Evolutionary conservation across 2,797 vertebrate species (phyloP).

Genomic region (Sebastes nivosus): DNA sequence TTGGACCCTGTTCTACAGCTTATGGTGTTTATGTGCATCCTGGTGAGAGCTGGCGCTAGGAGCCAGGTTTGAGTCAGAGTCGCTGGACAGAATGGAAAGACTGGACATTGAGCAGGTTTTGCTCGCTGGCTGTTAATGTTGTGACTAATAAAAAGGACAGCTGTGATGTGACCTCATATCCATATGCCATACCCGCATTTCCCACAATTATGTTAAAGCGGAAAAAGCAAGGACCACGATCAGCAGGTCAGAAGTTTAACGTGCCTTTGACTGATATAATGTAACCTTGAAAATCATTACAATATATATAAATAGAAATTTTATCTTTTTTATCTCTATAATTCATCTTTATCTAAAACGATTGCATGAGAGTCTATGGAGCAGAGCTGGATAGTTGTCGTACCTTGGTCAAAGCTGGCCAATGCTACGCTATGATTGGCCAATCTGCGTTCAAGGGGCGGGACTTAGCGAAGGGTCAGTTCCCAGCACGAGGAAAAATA

Average conservation of each 20-base stretch:
- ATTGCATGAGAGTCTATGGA: no score
- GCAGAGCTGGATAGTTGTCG: no score
- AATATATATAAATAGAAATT: no score
- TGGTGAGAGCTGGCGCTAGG: slow-evolving; percentile 40
- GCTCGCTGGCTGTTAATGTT: slow-evolving; percentile 29
- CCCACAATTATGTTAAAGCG: neutral
- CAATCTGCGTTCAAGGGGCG: no score
- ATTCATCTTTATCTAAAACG: neutral
- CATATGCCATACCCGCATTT: slow-evolving; percentile 41
- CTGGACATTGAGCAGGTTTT: slow-evolving; percentile 36
- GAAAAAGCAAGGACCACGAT: slow-evolving; percentile 6
- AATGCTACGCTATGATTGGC: no score
- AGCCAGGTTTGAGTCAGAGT: slow-evolving; percentile 66
- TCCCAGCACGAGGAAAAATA: neutral
- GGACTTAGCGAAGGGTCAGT: no score
- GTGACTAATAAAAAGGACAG: slow-evolving; percentile 64
- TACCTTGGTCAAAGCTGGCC: no score
- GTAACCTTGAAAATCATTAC: neutral
- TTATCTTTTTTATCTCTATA: neutral
- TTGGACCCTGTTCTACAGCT: slow-evolving; percentile 57
- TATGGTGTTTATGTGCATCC: slow-evolving; percentile 75
- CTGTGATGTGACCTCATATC: slow-evolving; percentile 56
- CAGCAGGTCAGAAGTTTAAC: neutral
- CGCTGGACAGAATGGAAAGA: slow-evolving; percentile 57
- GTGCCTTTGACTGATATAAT: neutral